A percentile compares a stretch with the other conserved stretches of the same genome.
Evolutionary conservation across 2,113 vertebrate species (phyloP).

Genomic region (Nettapus auritus): DNA sequence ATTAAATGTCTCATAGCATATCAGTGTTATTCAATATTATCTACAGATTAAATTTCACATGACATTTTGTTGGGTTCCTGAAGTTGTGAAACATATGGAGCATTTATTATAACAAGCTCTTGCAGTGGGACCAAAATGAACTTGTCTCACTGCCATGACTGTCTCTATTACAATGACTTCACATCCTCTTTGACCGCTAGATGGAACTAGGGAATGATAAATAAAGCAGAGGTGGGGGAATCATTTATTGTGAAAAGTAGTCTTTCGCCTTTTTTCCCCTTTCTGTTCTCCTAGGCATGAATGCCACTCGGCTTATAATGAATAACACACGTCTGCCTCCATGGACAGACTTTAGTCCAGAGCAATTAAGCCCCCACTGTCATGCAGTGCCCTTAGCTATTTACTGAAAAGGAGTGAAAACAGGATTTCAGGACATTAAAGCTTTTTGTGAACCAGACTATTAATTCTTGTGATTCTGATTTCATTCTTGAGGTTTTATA

Average conservation of each 20-base stretch:
- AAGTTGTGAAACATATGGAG: background rate
- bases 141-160: background rate
- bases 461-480: constrained; percentile 28
- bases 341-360: background rate
- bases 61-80: background rate
- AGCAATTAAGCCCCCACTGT: constrained; percentile 45
- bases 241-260: constrained; percentile 3
- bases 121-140: background rate
- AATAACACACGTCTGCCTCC: constrained; percentile 25
- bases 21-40: background rate
- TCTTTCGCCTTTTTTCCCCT: constrained; percentile 7
- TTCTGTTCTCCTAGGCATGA: constrained; percentile 3
- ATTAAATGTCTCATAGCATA: background rate
- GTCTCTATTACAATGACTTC: background rate
- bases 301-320: constrained; percentile 27
- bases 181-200: background rate
- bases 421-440: constrained; percentile 7
- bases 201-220: constrained; percentile 45
- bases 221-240: background rate
- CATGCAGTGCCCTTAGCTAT: constrained; percentile 35
- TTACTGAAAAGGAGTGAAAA: constrained; percentile 15
- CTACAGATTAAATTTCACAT: background rate
- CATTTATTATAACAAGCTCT: background rate
- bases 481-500: background rate
- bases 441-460: constrained; percentile 1